Evolutionary conservation across 2,888 invertebrate genomes (phyloP), one percentile per base, ranked within the genome.

Genomic region (Lepas anatifera): DNA sequence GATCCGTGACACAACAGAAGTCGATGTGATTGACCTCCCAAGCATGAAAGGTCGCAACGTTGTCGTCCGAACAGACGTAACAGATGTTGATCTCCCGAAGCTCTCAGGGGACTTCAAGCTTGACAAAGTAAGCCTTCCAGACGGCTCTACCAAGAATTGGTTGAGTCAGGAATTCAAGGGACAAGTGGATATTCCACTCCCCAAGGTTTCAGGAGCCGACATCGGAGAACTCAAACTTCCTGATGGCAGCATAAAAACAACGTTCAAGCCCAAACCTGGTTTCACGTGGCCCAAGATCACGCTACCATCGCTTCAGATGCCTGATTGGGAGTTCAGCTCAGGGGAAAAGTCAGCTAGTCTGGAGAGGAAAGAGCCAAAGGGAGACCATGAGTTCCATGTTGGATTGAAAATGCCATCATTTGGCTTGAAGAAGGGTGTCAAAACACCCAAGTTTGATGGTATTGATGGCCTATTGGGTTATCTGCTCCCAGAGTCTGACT

Each of bases 141-240:
- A 66, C 27, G 66, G 41, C n/a, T 13, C 27, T 1, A 16, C 25
- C 3, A 66, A 39, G 25, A 66, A 58, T n/a, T n/a, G 52, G 2
- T 27, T 69, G 11, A 58, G 25, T 25, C 67, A 32, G 16, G 64
- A 48, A 18, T 52, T 67, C 32, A 63, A 69, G 18, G 67, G 67
- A 13, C 58, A 41, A 29, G 70, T 64, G 43, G 68, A 68, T 32
- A 16, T 72, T 46, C 68, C 69, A n/a, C 25, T 72, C 10, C 69
- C 68, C 10, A 46, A 70, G 27, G 27, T 68, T 22, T 66, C 68
- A 43, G 64, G 66, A n/a, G 70, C 68, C 25, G 69, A 72, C 29
- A 58, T 70, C 25, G n/a, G 68, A 18, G 70, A 72, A 13, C 52
- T 70, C 25, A 66, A 66, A 13, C 37, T 63, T 3, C 58, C 67